phyloP scores from a whole-genome alignment of 1,140 invertebrate genomes.

The Lepidurus arcticus region DNA sequence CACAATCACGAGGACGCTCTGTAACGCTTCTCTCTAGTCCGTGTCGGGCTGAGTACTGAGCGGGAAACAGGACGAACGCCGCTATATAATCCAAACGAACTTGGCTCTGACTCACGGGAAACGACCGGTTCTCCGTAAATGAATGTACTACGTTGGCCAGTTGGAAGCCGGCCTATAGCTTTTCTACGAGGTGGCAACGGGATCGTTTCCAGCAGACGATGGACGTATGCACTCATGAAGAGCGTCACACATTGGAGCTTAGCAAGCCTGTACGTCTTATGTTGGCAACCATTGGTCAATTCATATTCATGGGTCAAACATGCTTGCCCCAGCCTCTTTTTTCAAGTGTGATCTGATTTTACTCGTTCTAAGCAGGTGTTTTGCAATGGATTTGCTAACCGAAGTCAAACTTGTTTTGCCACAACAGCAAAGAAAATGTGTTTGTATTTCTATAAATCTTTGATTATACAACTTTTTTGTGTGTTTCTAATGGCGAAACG shows the following conservation, averaged over 20 bases:
- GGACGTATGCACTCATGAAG: background rate
- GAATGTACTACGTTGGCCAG: background rate
- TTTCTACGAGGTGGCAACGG: background rate
- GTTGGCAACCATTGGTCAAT: too few species aligned
- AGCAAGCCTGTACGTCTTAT: too few species aligned
- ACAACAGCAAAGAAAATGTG: too few species aligned
- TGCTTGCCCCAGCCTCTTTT: too few species aligned
- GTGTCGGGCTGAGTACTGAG: background rate
- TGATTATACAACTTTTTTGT: background rate
- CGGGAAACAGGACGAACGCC: background rate
- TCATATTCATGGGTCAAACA: too few species aligned
- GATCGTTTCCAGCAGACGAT: background rate
- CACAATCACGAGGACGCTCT: background rate
- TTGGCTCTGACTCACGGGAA: background rate
- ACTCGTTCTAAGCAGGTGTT: too few species aligned
- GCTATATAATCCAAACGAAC: slow-evolving; percentile 4
- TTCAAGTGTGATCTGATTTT: too few species aligned
- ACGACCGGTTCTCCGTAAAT: background rate
- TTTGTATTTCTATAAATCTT: background rate
- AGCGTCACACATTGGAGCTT: too few species aligned
- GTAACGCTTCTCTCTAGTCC: background rate
- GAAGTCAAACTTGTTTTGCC: too few species aligned
- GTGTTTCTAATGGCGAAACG: background rate
- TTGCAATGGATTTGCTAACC: too few species aligned
- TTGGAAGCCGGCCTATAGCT: background rate